phyloP scores from a whole-genome alignment of 2,113 vertebrate genomes.

The Ailurus styani region DNA sequence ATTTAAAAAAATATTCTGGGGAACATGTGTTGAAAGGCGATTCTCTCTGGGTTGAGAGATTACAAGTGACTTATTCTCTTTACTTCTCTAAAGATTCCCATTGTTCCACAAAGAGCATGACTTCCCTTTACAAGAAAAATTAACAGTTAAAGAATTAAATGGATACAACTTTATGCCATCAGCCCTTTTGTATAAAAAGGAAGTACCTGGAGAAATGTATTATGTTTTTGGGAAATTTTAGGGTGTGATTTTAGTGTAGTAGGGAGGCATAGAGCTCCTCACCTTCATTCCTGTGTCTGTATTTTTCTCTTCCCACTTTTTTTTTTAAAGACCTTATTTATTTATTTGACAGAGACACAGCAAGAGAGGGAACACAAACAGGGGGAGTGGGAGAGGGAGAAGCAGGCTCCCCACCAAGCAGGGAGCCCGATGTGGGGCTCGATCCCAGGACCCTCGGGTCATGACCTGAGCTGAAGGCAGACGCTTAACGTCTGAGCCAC shows the following conservation, averaged over 20 bases:
- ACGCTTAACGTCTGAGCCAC: too few relatives aligned
- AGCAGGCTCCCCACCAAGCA: too few relatives aligned
- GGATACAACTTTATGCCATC: neutral
- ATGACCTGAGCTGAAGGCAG: too few relatives aligned
- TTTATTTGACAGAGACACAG: too few relatives aligned
- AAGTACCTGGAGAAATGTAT: neutral
- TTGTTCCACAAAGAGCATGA: neutral
- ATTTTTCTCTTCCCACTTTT: neutral
- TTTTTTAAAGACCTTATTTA: too few relatives aligned
- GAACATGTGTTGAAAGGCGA: neutral
- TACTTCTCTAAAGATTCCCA: neutral
- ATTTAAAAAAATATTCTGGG: neutral
- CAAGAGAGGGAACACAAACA: too few relatives aligned
- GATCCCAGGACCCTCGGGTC: too few relatives aligned
- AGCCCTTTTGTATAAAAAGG: neutral
- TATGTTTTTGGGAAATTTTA: neutral
- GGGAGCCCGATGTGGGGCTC: too few relatives aligned
- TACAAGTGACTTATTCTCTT: neutral
- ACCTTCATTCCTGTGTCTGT: neutral
- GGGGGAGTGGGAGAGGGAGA: too few relatives aligned
- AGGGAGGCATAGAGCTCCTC: neutral
- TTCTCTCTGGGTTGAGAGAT: neutral
- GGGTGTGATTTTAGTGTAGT: neutral
- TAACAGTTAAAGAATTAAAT: neutral
- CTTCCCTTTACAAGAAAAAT: neutral